Conservation (phyloP, 1,140 invertebrate species). For the Brachionus paranguensis region DNA sequence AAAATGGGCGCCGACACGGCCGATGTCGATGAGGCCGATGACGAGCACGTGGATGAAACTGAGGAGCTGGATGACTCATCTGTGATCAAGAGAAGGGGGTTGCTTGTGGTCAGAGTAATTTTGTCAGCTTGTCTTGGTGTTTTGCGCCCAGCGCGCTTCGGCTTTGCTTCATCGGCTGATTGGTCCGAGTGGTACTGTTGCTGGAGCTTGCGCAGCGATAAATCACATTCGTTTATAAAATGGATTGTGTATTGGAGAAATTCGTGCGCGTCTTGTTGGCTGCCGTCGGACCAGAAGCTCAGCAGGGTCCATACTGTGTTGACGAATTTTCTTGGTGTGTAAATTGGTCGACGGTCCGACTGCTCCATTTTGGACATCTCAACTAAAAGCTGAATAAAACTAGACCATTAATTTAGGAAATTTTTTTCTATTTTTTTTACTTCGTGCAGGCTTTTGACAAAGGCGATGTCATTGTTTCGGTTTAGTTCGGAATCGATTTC, state of each 20-base stretch:
- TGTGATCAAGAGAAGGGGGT: neutral
- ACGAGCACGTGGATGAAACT: neutral
- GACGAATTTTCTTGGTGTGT: conserved; percentile 26
- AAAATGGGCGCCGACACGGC: neutral
- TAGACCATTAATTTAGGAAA: neutral
- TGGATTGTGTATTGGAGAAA: conserved; percentile 40
- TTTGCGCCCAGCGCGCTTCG: neutral
- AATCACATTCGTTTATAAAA: conserved; percentile 38
- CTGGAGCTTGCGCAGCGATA: neutral
- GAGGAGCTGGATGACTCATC: conserved; percentile 12
- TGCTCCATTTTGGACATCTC: conserved; percentile 36
- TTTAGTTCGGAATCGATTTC: conserved; percentile 5
- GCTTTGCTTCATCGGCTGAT: neutral
- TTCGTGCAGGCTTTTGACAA: conserved; percentile 29
- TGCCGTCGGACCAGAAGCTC: conserved; percentile 29
- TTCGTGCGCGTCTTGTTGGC: conserved; percentile 36
- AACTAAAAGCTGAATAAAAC: neutral
- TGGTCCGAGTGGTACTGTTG: neutral
- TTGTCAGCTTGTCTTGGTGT: neutral
- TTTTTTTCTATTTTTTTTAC: neutral
- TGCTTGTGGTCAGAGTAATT: neutral
- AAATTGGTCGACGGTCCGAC: conserved; percentile 23
- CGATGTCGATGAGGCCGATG: conserved; percentile 10
- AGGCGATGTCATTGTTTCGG: conserved; percentile 21
- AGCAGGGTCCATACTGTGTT: conserved; percentile 19